phyloP scores from a whole-genome alignment of 2,888 invertebrate genomes.

The Ichneumoninae sp. region DNA sequence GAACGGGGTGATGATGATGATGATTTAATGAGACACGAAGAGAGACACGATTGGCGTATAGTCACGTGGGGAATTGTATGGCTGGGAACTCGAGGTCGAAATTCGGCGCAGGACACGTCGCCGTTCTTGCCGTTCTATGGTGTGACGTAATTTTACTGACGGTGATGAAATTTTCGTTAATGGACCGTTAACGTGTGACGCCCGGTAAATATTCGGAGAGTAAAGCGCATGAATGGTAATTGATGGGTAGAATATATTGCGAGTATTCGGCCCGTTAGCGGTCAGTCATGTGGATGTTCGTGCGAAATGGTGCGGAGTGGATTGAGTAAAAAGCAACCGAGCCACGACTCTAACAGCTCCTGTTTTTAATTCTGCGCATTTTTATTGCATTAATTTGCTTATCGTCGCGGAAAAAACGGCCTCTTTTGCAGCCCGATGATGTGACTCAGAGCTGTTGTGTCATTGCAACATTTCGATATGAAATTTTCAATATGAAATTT shows the following conservation, averaged over 20 bases:
- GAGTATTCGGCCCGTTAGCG: conserved; percentile 33
- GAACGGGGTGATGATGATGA: not conserved
- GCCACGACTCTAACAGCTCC: not conserved
- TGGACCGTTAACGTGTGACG: conserved; percentile 37
- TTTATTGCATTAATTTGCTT: not conserved
- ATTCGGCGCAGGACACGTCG: conserved; percentile 44
- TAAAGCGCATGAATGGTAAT: conserved; percentile 47
- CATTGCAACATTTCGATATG: not conserved
- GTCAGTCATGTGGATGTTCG: conserved; percentile 33
- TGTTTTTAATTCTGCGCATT: not conserved
- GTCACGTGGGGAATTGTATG: not conserved
- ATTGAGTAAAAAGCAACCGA: conserved; percentile 41
- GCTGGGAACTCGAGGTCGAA: not conserved
- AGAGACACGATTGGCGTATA: conserved; percentile 1
- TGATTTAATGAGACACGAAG: not conserved
- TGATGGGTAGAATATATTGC: conserved; percentile 34
- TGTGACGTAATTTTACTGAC: conserved; percentile 51
- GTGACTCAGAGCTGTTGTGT: not conserved
- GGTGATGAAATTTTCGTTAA: conserved; percentile 62
- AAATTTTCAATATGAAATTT: not conserved
- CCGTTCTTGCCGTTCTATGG: conserved; percentile 5
- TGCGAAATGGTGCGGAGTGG: conserved; percentile 16
- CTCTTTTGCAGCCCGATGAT: not conserved
- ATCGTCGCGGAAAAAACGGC: not conserved
- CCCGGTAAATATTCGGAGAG: conserved; percentile 47